A percentile compares a stretch with the other conserved stretches of the same genome.
Evolutionary conservation across 2,113 vertebrate genomes (phyloP).

Genomic region (Tauraco erythrolophus): DNA sequence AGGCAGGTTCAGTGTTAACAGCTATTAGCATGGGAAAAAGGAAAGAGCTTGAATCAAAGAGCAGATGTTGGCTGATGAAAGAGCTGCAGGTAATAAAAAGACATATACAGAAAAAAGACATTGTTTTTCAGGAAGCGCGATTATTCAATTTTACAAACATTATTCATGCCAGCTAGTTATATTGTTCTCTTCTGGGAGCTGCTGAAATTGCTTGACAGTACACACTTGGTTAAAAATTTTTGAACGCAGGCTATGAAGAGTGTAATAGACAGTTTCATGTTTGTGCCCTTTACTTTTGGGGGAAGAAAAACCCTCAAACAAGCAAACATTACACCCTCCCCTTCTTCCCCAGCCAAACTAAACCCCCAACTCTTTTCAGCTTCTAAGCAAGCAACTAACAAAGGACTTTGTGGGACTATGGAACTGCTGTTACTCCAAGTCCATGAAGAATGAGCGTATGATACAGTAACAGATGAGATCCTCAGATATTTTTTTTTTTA

Average conservation of each 20-base stretch:
- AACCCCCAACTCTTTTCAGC: neutral
- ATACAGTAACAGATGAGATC: neutral
- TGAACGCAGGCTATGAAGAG: neutral
- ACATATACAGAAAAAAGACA: neutral
- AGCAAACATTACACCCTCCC: neutral
- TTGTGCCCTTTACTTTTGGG: neutral
- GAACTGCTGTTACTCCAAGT: neutral
- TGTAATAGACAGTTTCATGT: neutral
- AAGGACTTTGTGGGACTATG: neutral
- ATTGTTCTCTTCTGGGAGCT: neutral
- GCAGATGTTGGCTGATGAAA: slow-evolving; percentile 41
- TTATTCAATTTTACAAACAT: neutral
- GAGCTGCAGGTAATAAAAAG: slow-evolving; percentile 21
- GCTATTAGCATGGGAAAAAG: slow-evolving; percentile 37
- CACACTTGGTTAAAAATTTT: neutral
- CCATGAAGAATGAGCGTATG: neutral
- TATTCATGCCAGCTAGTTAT: neutral
- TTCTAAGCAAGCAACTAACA: neutral
- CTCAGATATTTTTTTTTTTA: neutral
- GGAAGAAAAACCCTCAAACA: neutral
- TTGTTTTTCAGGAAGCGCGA: neutral
- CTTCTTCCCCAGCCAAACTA: neutral
- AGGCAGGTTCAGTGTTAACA: slow-evolving; percentile 22
- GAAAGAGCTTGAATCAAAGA: slow-evolving; percentile 7
- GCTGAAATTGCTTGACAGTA: neutral